Evolutionary conservation across 2,113 vertebrate species (phyloP).

Genomic region (Muscicapa adusta): DNA sequence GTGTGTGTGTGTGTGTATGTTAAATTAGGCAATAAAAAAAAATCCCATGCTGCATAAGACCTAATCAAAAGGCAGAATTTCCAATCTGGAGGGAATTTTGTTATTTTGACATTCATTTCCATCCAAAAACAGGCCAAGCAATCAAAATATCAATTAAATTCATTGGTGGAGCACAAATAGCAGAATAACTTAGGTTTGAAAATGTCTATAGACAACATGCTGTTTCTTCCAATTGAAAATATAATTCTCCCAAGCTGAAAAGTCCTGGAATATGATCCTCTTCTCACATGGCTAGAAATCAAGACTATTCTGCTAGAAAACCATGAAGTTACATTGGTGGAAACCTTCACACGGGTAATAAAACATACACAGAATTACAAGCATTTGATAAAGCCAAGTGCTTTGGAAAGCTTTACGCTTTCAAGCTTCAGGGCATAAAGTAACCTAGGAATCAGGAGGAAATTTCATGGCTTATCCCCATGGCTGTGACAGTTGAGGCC

Average conservation of each 20-base stretch:
- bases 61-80: constrained; percentile 26
- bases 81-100: neutral
- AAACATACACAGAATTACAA: constrained; percentile 22
- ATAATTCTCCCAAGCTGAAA: neutral
- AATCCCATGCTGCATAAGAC: neutral
- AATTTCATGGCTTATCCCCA: neutral
- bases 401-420: neutral
- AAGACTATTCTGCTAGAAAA: constrained; percentile 14
- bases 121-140: neutral
- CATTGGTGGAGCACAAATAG: neutral
- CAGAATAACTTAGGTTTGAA: neutral
- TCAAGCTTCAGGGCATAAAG: constrained; percentile 9
- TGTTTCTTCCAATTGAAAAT: neutral
- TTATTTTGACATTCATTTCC: constrained; percentile 24
- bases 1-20: neutral
- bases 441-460: neutral
- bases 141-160: constrained; percentile 40
- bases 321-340: neutral
- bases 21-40: constrained; percentile 5
- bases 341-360: constrained; percentile 5
- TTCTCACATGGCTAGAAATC: constrained; percentile 20
- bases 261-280: neutral
- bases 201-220: neutral
- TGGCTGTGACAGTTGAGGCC: neutral
- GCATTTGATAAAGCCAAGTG: constrained; percentile 32